phyloP scores from a whole-genome alignment of 2,113 vertebrate genomes.

The Melanerpes aurifrons region DNA sequence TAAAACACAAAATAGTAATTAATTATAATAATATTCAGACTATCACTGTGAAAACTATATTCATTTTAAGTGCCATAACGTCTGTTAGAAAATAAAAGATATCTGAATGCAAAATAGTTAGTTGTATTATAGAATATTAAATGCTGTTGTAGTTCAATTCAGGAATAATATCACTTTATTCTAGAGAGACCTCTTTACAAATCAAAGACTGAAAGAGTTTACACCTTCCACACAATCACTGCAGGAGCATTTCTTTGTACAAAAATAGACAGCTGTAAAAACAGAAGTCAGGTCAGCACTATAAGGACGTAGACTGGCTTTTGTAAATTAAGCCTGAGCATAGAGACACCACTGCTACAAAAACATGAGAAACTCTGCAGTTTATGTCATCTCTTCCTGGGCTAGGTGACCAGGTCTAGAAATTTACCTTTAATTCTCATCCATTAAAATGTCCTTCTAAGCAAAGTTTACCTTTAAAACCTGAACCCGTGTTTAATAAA shows the following conservation, averaged over 20 bases:
- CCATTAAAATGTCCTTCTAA: background rate
- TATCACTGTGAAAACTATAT: constrained; percentile 55
- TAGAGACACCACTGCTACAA: background rate
- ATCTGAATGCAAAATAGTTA: background rate
- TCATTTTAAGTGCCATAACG: constrained; percentile 49
- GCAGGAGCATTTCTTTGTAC: background rate
- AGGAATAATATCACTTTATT: background rate
- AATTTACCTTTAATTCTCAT: background rate
- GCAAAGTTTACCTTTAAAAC: background rate
- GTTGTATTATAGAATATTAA: background rate
- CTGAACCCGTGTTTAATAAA: background rate
- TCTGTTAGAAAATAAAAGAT: constrained; percentile 37
- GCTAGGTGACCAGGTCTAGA: background rate
- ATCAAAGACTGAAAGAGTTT: background rate
- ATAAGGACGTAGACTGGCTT: background rate
- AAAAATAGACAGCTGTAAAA: background rate
- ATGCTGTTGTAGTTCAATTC: background rate
- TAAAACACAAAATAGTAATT: constrained; percentile 44
- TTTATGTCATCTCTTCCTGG: background rate
- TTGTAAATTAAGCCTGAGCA: background rate
- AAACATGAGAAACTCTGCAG: background rate
- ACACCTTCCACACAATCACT: background rate
- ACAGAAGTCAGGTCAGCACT: background rate
- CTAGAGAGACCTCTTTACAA: background rate
- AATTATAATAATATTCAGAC: constrained; percentile 42